Percentiles rank a stretch among this genome's conserved stretches.
Conservation (phyloP, 2,113 vertebrate species). For the Gnathonemus echidnorhynchus region DNA sequence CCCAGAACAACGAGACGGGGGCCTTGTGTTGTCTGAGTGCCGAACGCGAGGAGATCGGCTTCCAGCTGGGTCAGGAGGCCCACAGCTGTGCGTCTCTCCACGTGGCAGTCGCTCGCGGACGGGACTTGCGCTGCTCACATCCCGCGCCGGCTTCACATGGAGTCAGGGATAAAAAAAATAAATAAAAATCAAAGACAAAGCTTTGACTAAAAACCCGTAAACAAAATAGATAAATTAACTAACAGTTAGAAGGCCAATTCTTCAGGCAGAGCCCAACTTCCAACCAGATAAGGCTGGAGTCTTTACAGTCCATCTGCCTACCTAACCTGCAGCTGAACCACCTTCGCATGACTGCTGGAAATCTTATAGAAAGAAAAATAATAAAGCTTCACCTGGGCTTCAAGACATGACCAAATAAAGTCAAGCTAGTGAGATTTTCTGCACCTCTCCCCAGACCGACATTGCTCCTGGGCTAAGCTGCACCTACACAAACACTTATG, state of each 20-base stretch:
- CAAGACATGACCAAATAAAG: constrained; percentile 5
- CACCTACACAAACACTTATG: constrained; percentile 20
- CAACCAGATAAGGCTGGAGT: neutral
- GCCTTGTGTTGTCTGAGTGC: neutral
- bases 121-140: neutral
- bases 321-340: neutral
- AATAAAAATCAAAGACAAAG: neutral
- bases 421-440: neutral
- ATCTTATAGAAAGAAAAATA: neutral
- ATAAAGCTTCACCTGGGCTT: neutral
- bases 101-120: neutral
- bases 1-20: neutral
- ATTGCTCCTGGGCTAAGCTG: neutral
- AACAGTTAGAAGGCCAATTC: neutral
- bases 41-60: neutral
- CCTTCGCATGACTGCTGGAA: neutral
- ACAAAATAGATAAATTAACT: neutral
- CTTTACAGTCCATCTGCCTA: neutral
- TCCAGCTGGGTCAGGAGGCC: neutral
- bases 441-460: neutral
- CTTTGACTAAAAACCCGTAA: neutral
- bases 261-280: neutral
- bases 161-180: neutral
- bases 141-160: neutral
- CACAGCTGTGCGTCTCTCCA: neutral